Percentiles rank a stretch among this genome's conserved stretches.
Conservation (phyloP, 2,797 vertebrate species). For the Cuculus canorus region DNA sequence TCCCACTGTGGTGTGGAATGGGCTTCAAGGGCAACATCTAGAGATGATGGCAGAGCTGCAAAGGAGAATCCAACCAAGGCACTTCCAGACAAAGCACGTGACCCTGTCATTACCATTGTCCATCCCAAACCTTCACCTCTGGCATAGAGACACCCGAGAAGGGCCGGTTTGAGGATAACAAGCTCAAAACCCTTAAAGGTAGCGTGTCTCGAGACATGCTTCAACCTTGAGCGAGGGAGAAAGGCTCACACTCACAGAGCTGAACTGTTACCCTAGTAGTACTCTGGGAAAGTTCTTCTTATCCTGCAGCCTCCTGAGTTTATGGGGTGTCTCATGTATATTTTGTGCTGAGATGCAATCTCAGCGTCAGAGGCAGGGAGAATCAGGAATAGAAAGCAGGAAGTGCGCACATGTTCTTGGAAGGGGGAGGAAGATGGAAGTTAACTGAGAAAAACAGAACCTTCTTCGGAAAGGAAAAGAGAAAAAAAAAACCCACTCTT, state of each 20-base stretch:
- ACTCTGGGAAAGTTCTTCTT: neutral
- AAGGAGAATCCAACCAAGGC: fast-evolving
- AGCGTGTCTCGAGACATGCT: fast-evolving
- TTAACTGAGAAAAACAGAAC: neutral
- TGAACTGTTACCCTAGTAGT: neutral
- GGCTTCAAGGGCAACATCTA: neutral
- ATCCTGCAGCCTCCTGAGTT: neutral
- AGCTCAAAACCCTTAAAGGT: neutral
- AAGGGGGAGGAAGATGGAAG: neutral
- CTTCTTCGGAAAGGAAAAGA: neutral
- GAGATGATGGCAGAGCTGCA: neutral
- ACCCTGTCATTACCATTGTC: neutral
- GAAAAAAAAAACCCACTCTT: neutral
- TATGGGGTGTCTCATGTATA: neutral
- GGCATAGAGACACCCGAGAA: neutral
- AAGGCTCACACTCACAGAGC: fast-evolving
- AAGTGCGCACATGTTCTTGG: neutral
- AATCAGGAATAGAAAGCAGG: constrained; percentile 18
- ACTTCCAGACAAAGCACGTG: fast-evolving
- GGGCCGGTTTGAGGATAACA: neutral
- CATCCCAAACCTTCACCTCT: neutral
- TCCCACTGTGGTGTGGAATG: fast-evolving
- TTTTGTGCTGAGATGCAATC: neutral
- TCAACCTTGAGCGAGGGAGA: neutral
- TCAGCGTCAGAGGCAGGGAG: neutral